Percentiles rank a stretch among this genome's conserved stretches.
Evolutionary conservation across 2,888 invertebrate genomes (phyloP).

Genomic region (Melipona beecheii): DNA sequence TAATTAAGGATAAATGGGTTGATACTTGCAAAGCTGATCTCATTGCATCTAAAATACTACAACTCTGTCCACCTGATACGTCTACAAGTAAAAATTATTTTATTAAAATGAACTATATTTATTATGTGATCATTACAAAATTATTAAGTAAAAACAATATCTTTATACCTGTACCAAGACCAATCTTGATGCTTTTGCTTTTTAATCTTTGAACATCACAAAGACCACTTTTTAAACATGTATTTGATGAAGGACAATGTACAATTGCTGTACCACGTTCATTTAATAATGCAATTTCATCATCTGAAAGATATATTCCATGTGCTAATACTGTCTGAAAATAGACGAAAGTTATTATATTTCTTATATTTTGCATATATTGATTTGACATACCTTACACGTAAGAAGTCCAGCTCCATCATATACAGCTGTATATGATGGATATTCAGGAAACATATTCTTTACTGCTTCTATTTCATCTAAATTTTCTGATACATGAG

Average conservation of each 20-base stretch:
- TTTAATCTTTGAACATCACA: constrained; percentile 90
- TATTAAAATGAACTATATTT: not conserved
- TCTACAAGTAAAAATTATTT: constrained; percentile 85
- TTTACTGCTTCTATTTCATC: constrained; percentile 89
- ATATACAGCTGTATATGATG: constrained; percentile 91
- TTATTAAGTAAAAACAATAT: constrained; percentile 12
- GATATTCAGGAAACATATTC: constrained; percentile 85
- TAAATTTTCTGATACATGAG: constrained; percentile 93
- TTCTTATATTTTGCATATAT: constrained; percentile 1
- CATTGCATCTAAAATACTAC: constrained; percentile 91
- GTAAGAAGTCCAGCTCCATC: constrained; percentile 90
- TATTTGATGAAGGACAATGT: constrained; percentile 95
- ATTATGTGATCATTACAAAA: not conserved
- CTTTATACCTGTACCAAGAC: constrained; percentile 92
- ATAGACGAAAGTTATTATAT: constrained; percentile 70
- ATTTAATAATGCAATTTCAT: constrained; percentile 88
- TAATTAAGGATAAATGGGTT: constrained; percentile 87
- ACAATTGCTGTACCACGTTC: constrained; percentile 88
- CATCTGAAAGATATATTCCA: constrained; percentile 90
- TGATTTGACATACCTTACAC: constrained; percentile 86
- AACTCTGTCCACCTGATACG: constrained; percentile 92
- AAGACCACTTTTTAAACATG: constrained; percentile 91
- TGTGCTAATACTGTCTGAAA: constrained; percentile 92
- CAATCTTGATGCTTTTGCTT: constrained; percentile 89
- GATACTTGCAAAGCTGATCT: constrained; percentile 91